A percentile compares a stretch with the other conserved stretches of the same genome.
phyloP scores from a whole-genome alignment of 92 coral and sea anemone genomes.

The Epizoanthus scotinus region DNA sequence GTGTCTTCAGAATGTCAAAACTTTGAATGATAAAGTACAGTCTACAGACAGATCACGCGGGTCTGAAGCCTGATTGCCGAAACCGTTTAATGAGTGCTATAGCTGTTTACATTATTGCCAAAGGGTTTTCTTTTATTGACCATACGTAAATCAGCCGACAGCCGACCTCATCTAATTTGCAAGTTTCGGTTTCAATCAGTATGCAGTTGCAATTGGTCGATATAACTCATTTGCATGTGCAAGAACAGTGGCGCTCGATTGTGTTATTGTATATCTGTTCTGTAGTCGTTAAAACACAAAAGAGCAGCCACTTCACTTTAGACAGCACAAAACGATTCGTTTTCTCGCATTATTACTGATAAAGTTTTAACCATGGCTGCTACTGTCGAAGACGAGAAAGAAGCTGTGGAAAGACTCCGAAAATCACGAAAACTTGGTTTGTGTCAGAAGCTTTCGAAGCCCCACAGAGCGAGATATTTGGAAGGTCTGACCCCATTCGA shows the following conservation, averaged over 20 bases:
- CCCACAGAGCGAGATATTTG: conserved; percentile 54
- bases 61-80: not conserved
- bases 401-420: conserved; percentile 58
- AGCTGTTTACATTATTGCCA: not conserved
- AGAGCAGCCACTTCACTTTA: not conserved
- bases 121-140: not conserved
- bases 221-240: conserved; percentile 19
- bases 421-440: conserved; percentile 74
- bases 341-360: not conserved
- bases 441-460: conserved; percentile 62
- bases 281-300: not conserved
- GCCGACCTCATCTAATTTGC: conserved; percentile 27
- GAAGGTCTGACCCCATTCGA: conserved; percentile 69
- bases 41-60: not conserved
- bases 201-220: not conserved
- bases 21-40: not conserved
- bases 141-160: not conserved
- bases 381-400: conserved; percentile 37
- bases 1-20: not conserved
- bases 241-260: not conserved
- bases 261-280: not conserved
- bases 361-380: conserved; percentile 9
- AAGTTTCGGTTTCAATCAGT: conserved; percentile 5
- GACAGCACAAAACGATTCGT: not conserved
- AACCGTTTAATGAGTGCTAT: too few relatives aligned